Evolutionary conservation across 2,888 invertebrate species (phyloP).

Genomic region (Rhaphigaster nebulosa): DNA sequence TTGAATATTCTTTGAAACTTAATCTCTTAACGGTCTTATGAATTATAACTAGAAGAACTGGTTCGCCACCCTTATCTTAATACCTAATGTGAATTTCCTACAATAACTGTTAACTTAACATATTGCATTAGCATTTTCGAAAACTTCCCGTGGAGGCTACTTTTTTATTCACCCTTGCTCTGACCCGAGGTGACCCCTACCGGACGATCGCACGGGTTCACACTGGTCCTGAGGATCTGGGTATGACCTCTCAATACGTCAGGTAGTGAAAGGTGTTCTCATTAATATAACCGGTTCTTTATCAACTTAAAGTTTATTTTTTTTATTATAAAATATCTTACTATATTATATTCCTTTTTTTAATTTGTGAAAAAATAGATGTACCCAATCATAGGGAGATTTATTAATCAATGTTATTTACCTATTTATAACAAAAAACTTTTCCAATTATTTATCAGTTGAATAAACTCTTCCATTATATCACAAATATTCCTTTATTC

Average conservation of each 20-base stretch:
- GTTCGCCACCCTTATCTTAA: background rate
- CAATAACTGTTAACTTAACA: background rate
- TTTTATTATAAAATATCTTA: background rate
- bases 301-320: background rate
- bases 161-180: slow-evolving; percentile 25
- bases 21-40: background rate
- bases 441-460: too few relatives aligned
- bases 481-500: too few relatives aligned
- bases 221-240: background rate
- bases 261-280: background rate
- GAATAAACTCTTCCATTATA: too few relatives aligned
- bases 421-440: too few relatives aligned
- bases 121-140: slow-evolving; percentile 30
- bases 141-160: slow-evolving; percentile 1
- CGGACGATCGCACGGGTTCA: slow-evolving; percentile 16
- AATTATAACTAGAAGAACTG: background rate
- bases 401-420: too few relatives aligned
- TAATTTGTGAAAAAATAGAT: too few relatives aligned
- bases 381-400: too few relatives aligned
- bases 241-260: background rate
- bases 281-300: background rate
- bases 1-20: background rate
- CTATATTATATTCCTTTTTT: background rate
- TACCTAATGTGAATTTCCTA: slow-evolving; percentile 27
- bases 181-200: slow-evolving; percentile 38